A percentile compares a stretch with the other conserved stretches of the same genome.
Conservation (phyloP, 1,140 invertebrate genomes). For the Megalopta genalis region DNA sequence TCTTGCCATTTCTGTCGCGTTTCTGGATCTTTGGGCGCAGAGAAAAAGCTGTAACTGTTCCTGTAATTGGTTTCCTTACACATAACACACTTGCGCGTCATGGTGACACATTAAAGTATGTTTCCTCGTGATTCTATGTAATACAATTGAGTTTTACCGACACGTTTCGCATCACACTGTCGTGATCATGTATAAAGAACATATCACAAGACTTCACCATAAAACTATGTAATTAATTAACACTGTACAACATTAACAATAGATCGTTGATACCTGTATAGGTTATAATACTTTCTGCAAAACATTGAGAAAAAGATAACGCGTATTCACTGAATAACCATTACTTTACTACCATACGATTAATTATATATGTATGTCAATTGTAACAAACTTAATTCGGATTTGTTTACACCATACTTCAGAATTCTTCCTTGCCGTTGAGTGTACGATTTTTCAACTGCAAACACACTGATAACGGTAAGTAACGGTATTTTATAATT, state of each 20-base stretch:
- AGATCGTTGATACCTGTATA: not conserved
- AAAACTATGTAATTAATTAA: not conserved
- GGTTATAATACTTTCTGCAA: conserved; percentile 15
- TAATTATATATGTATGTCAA: not conserved
- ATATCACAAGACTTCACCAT: not conserved
- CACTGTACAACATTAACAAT: not conserved
- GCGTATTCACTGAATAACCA: not conserved
- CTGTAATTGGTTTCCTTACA: conserved; percentile 76
- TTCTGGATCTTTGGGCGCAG: conserved; percentile 74
- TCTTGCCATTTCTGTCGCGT: conserved; percentile 74
- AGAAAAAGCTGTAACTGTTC: conserved; percentile 76
- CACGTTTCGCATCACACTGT: not conserved
- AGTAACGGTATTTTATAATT: not conserved
- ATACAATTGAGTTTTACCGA: not conserved
- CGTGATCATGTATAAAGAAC: not conserved
- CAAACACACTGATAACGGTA: not conserved
- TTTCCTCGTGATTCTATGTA: not conserved
- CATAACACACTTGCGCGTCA: conserved; percentile 76
- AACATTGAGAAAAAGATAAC: not conserved
- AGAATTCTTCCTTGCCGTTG: not conserved
- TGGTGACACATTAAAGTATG: conserved; percentile 41
- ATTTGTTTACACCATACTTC: not conserved
- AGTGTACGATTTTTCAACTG: not conserved
- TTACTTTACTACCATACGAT: not conserved
- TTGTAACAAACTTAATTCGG: not conserved